Base-by-base conservation (phyloP, 1,140 invertebrate genomes). In the Calosoma granatense region DNA sequence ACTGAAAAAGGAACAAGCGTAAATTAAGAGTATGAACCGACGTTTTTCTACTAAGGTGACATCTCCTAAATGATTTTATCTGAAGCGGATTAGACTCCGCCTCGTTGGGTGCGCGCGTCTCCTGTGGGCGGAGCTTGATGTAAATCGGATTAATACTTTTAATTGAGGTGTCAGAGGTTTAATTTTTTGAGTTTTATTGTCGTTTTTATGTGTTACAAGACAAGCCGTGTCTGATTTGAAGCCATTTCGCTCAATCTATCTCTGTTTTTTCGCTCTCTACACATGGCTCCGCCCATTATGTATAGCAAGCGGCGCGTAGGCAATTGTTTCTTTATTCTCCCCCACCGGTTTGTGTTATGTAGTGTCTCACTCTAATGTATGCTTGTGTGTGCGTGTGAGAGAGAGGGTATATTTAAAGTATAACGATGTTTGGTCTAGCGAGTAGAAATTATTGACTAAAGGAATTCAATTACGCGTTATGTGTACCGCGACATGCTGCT, bases 91-190 rank as follows among this genome's bases (percentile, higher is more conserved):
- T 11, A 47, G 53, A n/a, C 19, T 51, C 54, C 57, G 53, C 57
- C 53, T 52, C n/a, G 17, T 20, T 11, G 17, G 6, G 2, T 55
- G 57, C 57, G 57, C 54, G 53, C 57, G 57, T 53, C 20, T n/a
- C 2, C 20, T 9, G 14, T 55, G 53, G 57, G 57, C 57, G 57
- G 53, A 55, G 22, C 53, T 47, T 22, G 22, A 6, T 15, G 51
- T 59, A 55, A 53, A 54, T 53, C 53, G 23, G 43, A 39, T 53
- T 59, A 59, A 51, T 59, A 22, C 57, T 59, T 59, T 59, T 59
- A 59, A 59, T 59, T 59, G 57, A 55, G 57, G 56, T 54, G 26
- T 39, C 41, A 59, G 43, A 55, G 22, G 53, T 55, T 22, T 54
- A 43, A 55, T 53, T 54, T 54, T 53, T 59, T 54, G 22, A 51